Evolutionary conservation across 2,113 vertebrate genomes (phyloP), one percentile per base, ranked within the genome.

Genomic region (Malurus elegans): DNA sequence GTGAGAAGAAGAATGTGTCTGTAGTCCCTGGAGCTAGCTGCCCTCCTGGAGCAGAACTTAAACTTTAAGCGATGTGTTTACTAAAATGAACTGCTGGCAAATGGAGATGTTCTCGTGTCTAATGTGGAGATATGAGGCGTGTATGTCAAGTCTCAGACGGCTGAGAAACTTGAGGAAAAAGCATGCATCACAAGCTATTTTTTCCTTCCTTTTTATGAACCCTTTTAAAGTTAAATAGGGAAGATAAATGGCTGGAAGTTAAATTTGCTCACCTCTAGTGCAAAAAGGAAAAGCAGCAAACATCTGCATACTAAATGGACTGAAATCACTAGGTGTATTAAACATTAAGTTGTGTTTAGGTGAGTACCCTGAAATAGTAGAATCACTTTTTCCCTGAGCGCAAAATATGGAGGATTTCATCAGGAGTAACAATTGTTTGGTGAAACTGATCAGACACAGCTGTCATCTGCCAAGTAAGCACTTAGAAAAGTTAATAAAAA

Each of bases 401-500:
- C 31, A 38, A 50, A 83, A 40, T 61, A 26, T 38, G 21, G 21
- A 80, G 54, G 19, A 65, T 92, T 86, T 88, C 13, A 24, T 80
- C 29, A 81, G 42, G 38, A 65, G 36, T 60, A 92, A 51, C 48
- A 67, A 11, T 85, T 89, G 34, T 72, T 82, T 65, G 67, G 62
- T 85, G 85, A 79, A 75, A 61, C 81, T 88, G 70, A 85, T 94
- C 32, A 91, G 65, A 57, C 19, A 45, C 61, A 93, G 84, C 69
- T 93, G 85, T 79, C 44, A 87, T 69, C 36, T 20, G 31, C 48
- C 21, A 67, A 87, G 42, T 74, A 89, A 95, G 70, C 60, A 75
- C 32, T 74, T 88, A 3, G 5, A 38, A 24, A 85, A 87, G 29
- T 48, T 66, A 48, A n/a, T 80, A 61, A 67, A 75, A 93, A 69